A percentile compares a stretch with the other conserved stretches of the same genome.
Conservation (phyloP, 1,140 invertebrate genomes). For the Phenacoccus solenopsis region DNA sequence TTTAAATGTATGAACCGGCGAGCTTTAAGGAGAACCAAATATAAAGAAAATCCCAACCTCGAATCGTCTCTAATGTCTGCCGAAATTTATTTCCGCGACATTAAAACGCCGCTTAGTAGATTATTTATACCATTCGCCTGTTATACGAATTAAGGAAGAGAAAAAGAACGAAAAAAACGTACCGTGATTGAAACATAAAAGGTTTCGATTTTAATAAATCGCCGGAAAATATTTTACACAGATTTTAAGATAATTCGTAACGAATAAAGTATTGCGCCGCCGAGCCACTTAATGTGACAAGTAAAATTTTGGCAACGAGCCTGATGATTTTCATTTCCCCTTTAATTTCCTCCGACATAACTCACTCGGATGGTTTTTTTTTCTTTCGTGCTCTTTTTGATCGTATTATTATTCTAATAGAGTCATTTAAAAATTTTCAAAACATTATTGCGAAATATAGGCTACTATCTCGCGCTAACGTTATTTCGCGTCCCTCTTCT, state of each 20-base stretch:
- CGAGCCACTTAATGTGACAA: neutral
- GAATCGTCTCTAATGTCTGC: too few relatives aligned
- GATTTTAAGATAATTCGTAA: neutral
- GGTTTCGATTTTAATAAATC: neutral
- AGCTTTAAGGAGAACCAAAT: too few relatives aligned
- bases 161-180: too few relatives aligned
- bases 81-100: too few relatives aligned
- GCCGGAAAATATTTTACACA: neutral
- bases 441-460: neutral
- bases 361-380: neutral
- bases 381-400: neutral
- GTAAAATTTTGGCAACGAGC: neutral
- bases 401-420: constrained; percentile 3
- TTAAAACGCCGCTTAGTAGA: too few relatives aligned
- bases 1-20: too few relatives aligned
- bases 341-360: neutral
- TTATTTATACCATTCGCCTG: too few relatives aligned
- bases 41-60: too few relatives aligned
- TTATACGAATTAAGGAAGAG: too few relatives aligned
- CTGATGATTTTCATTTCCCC: constrained; percentile 1
- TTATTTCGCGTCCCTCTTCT: neutral
- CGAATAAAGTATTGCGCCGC: neutral
- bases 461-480: neutral
- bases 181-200: too few relatives aligned
- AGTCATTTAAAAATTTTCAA: neutral